Evolutionary conservation across 2,113 vertebrate species (phyloP), one percentile per base, ranked within the genome.

Genomic region (Heterochromis multidens): DNA sequence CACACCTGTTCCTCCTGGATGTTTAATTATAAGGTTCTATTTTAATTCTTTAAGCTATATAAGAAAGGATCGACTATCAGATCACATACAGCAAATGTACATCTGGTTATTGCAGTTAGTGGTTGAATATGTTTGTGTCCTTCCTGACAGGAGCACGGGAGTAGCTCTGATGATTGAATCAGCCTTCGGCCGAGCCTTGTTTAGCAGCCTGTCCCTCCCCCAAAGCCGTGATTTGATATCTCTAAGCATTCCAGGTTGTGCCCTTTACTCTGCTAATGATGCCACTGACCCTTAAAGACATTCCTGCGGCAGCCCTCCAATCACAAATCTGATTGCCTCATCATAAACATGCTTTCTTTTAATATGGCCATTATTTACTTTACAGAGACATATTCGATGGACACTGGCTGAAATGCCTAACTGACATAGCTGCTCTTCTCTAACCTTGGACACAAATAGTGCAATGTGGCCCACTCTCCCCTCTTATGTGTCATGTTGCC

Each of bases 231-330:
- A 95, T 92, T 92, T 87, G 91, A 96, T 95, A 95, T 95, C 90
- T 92, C 25, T 49, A 67, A 91, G 90, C 93, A 93, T 96, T 94
- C 91, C 91, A 91, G 90, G 83, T 94, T 91, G 80, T 91, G 93
- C 82, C 91, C 93, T 94, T 92, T 92, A 91, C 89, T 92, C 86
- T 70, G 81, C 88, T 93, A 93, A 93, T 92, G 89, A 87, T 87
- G 85, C 90, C 78, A 49, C 90, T 88, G 91, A 93, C 86, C 91
- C 89, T 88, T 82, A 60, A 89, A 88, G 81, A 84, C 87, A 93
- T 95, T 92, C 84, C 87, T 86, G 70, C 25, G 0, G 3, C 60
- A 54, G 61, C 65, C 82, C 78, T 63, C 86, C 81, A 85, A 87
- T 93, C 88, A 89, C 46, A 87, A 29, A 1, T 82, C 86, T 92